These are phyloP conservation scores for Otolemur crassicaudatus DNA, from an alignment of 2,797 vertebrate genomes.

Conservation along the genomic window DNA sequence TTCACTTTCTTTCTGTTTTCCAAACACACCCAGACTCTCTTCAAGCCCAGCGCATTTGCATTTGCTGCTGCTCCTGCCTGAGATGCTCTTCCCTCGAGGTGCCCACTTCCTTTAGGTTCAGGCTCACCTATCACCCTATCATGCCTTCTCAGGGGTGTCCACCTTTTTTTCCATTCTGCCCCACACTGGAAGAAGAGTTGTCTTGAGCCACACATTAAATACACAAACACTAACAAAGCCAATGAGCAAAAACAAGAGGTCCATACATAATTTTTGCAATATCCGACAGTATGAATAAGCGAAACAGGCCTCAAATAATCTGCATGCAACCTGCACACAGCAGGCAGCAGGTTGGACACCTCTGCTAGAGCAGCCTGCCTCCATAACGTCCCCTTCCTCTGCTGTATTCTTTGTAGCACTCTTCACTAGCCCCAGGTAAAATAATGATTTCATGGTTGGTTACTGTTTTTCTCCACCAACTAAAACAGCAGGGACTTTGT, in stretches of 20 bases:
- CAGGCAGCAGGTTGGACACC: too few species aligned
- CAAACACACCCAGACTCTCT: background rate
- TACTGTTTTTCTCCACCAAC: background rate
- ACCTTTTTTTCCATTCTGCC: too few species aligned
- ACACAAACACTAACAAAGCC: too few species aligned
- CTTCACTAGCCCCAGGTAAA: background rate
- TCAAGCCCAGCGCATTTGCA: background rate
- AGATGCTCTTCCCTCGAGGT: background rate
- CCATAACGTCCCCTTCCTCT: background rate
- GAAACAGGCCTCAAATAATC: too few species aligned
- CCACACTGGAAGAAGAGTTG: too few species aligned
- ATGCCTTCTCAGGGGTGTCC: background rate
- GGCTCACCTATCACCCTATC: background rate
- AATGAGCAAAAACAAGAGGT: too few species aligned
- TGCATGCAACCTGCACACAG: too few species aligned
- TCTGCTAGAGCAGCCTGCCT: background rate
- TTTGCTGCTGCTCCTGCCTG: background rate
- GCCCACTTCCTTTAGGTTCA: background rate
- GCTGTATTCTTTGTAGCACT: background rate
- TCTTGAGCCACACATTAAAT: too few species aligned
- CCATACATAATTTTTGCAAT: too few species aligned
- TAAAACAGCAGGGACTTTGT: background rate
- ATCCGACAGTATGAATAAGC: too few species aligned
- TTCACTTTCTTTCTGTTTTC: background rate
- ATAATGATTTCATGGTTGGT: background rate